A percentile compares a stretch with the other conserved stretches of the same genome.
Conservation (phyloP, 2,888 invertebrate species). For the Epirrhoe tristata region DNA sequence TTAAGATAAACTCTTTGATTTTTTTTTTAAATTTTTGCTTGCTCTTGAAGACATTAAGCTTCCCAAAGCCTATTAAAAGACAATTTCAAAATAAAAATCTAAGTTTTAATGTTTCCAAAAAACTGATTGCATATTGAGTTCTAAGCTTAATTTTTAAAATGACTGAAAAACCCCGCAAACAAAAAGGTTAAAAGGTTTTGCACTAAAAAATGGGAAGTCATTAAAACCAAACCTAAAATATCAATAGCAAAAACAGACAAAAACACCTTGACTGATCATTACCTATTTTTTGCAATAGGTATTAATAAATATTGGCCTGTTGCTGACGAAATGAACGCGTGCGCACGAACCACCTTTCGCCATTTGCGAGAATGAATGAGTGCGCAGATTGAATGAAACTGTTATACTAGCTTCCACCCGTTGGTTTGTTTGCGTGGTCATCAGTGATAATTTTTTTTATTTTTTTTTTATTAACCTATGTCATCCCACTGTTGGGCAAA, state of each 20-base stretch:
- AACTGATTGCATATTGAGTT: neutral
- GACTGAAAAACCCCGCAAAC: no score
- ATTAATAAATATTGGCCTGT: slow-evolving; percentile 55
- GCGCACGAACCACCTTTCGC: slow-evolving; percentile 76
- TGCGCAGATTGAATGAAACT: slow-evolving; percentile 37
- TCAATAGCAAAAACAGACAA: slow-evolving; percentile 43
- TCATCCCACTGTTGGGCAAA: no score
- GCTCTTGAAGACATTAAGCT: no score
- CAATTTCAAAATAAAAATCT: no score
- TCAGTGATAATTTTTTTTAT: no score
- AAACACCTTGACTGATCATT: slow-evolving; percentile 65
- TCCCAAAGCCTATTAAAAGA: no score
- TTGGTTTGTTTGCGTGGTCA: no score
- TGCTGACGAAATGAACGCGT: slow-evolving; percentile 66
- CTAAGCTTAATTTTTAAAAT: neutral
- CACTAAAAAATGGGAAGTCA: slow-evolving; percentile 29
- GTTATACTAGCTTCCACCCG: neutral
- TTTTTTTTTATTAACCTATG: no score
- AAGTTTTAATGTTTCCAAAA: no score
- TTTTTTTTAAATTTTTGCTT: no score
- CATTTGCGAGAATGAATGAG: slow-evolving; percentile 67
- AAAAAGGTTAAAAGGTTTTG: slow-evolving; percentile 5
- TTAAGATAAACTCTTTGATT: no score
- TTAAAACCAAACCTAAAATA: slow-evolving; percentile 31
- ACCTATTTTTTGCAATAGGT: slow-evolving; percentile 51